phyloP scores from a whole-genome alignment of 2,888 invertebrate species.

The Drosophila recens region DNA sequence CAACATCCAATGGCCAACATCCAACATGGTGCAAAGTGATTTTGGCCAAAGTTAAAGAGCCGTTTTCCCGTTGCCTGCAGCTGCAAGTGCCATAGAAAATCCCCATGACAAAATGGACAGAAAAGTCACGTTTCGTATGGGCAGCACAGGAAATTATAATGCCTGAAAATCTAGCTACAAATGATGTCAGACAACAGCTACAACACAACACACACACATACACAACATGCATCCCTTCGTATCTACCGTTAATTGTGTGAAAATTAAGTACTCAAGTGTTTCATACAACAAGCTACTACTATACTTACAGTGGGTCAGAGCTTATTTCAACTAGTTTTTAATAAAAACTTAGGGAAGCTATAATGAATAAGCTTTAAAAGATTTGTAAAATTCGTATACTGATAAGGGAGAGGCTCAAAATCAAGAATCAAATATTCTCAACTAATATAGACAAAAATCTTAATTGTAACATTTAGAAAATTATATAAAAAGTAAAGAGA shows the following conservation, averaged over 20 bases:
- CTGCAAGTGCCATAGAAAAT: constrained; percentile 18
- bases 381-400: too few species aligned
- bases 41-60: constrained; percentile 74
- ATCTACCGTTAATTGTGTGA: constrained; percentile 33
- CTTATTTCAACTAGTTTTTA: not conserved
- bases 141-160: constrained; percentile 37
- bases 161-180: constrained; percentile 46
- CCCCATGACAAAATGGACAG: constrained; percentile 57
- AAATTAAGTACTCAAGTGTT: constrained; percentile 42
- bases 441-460: too few species aligned
- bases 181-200: constrained; percentile 37
- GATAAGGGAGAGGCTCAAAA: too few species aligned
- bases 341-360: not conserved
- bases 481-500: too few species aligned
- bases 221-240: constrained; percentile 6
- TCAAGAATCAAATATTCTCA: too few species aligned
- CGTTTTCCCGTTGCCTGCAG: constrained; percentile 43
- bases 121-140: constrained; percentile 70
- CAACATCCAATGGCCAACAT: not conserved
- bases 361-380: not conserved
- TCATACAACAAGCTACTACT: not conserved
- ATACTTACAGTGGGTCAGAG: not conserved
- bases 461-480: too few species aligned
- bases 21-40: constrained; percentile 61
- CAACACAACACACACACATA: not conserved